Percentiles rank a stretch among this genome's conserved stretches.
Evolutionary conservation across 2,888 invertebrate species (phyloP).

Genomic region (Hylaea fasciaria): DNA sequence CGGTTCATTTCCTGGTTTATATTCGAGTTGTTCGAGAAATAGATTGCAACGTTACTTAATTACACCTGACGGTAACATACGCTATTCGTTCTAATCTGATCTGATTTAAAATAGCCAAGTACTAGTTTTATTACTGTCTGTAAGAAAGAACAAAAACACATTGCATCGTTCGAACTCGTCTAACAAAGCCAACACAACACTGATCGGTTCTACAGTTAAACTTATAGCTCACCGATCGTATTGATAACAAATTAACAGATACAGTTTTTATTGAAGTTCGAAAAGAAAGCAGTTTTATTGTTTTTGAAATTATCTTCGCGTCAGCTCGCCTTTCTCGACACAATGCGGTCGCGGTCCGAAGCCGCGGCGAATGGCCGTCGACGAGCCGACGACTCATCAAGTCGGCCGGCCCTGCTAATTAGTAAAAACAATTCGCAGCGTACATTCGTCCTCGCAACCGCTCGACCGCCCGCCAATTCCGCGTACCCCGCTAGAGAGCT

Average conservation of each 20-base stretch:
- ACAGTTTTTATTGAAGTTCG: slow-evolving; percentile 37
- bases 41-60: not conserved
- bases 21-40: not conserved
- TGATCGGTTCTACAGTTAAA: not conserved
- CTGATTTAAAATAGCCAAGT: not conserved
- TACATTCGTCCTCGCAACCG: slow-evolving; percentile 73
- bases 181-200: not conserved
- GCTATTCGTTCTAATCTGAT: not conserved
- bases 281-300: slow-evolving; percentile 55
- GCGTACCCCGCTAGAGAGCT: slow-evolving; percentile 82
- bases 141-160: too few species aligned
- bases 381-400: slow-evolving; percentile 66
- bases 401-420: slow-evolving; percentile 77
- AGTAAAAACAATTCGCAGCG: slow-evolving; percentile 81
- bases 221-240: slow-evolving; percentile 23
- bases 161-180: too few species aligned
- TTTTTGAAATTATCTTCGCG: slow-evolving; percentile 52
- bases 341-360: slow-evolving; percentile 42
- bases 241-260: slow-evolving; percentile 40
- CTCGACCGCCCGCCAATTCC: slow-evolving; percentile 84
- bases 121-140: too few species aligned
- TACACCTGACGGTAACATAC: not conserved
- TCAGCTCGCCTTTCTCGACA: slow-evolving; percentile 46
- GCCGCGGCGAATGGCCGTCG: slow-evolving; percentile 40
- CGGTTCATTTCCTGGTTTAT: not conserved